phyloP scores from a whole-genome alignment of 2,797 vertebrate genomes.

The Pyrocephalus nanus region DNA sequence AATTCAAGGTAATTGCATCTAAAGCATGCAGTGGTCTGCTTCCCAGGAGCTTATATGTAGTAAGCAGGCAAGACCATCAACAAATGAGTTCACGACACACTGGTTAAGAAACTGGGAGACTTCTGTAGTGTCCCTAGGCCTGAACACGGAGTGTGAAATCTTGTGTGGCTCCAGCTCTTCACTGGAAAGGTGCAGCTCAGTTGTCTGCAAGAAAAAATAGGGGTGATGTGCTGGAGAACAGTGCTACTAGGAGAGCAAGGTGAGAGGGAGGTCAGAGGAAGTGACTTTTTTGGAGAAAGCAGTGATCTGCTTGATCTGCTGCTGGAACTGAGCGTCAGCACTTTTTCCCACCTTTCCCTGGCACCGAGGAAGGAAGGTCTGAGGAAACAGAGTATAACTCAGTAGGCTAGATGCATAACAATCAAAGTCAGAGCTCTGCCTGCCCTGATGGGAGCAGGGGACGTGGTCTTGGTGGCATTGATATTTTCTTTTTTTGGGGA shows the following conservation, averaged over 20 bases:
- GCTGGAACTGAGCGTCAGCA: background rate
- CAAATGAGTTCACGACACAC: background rate
- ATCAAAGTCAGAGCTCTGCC: background rate
- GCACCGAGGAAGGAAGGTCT: background rate
- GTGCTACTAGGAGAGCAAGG: background rate
- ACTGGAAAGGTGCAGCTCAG: background rate
- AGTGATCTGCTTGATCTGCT: background rate
- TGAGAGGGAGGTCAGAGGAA: background rate
- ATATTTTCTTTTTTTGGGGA: background rate
- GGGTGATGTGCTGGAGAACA: background rate
- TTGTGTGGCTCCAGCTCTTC: background rate
- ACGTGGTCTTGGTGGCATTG: background rate
- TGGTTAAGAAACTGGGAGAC: background rate
- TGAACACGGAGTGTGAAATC: background rate
- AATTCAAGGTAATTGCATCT: slow-evolving; percentile 14
- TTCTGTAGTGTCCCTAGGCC: background rate
- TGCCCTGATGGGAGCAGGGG: background rate
- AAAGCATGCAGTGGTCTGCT: background rate
- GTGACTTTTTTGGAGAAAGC: background rate
- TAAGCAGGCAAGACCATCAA: background rate
- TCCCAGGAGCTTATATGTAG: background rate
- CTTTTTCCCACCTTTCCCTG: background rate
- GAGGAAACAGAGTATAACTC: background rate
- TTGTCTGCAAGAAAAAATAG: background rate
- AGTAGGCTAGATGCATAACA: background rate